phyloP scores from a whole-genome alignment of 2,888 invertebrate species.

The Diabrotica balteata region DNA sequence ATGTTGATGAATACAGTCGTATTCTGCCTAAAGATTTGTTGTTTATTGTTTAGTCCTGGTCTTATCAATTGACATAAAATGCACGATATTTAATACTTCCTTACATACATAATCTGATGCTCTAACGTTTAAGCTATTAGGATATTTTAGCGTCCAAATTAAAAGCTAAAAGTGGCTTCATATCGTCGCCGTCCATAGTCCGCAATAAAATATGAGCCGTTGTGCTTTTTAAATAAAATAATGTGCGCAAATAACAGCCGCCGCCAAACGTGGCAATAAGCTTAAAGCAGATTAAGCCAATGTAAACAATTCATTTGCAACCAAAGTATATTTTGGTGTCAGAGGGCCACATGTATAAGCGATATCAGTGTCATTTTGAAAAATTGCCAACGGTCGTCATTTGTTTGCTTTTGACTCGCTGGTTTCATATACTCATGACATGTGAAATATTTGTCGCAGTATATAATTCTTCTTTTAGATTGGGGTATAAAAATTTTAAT shows the following conservation, averaged over 20 bases:
- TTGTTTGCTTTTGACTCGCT: conserved; percentile 30
- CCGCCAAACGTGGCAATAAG: conserved; percentile 15
- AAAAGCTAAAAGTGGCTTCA: too few relatives aligned
- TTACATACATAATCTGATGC: too few relatives aligned
- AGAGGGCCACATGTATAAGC: conserved; percentile 36
- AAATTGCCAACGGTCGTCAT: conserved; percentile 40
- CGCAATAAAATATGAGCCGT: too few relatives aligned
- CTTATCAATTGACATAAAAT: too few relatives aligned
- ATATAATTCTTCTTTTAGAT: conserved; percentile 25
- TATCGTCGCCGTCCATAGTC: too few relatives aligned
- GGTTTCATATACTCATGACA: conserved; percentile 29
- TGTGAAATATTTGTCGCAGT: conserved; percentile 31
- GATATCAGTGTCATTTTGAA: conserved; percentile 47
- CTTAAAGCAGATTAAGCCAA: conserved; percentile 45
- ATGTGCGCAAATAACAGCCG: conserved; percentile 38
- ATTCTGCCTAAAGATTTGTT: too few relatives aligned
- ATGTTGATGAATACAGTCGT: too few relatives aligned
- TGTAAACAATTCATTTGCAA: conserved; percentile 50
- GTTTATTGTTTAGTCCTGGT: too few relatives aligned
- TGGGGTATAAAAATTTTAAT: background rate
- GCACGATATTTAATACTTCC: too few relatives aligned
- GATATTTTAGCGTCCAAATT: too few relatives aligned
- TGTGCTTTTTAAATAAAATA: conserved; percentile 42
- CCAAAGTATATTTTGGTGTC: conserved; percentile 48
- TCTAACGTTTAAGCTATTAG: too few relatives aligned